Base-by-base conservation (phyloP, 2,113 vertebrate genomes). In the Nansenia antarctica region DNA sequence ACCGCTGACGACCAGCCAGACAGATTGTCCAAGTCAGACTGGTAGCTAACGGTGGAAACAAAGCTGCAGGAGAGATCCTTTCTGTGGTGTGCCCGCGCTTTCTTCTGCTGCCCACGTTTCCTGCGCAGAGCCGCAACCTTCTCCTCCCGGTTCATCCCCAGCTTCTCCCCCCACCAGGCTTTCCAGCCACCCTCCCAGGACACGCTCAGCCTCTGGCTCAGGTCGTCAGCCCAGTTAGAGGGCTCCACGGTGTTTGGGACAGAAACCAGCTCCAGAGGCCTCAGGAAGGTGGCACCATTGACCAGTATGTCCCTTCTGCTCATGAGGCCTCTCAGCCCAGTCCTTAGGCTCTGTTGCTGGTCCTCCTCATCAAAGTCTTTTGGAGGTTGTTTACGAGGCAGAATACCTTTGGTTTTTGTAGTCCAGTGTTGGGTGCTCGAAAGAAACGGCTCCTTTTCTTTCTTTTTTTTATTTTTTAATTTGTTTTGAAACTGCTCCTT, bases 121-220 rank as follows among this genome's bases (percentile, higher is more conserved):
- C 81, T 90, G 57, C 80, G 84, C 60, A 92, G 88, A 0, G 79
- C 89, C 29, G 9, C 81, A 2, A 68, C 73, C 72, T 87, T 80
- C 1, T 49, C 45, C 55, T 58, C 29, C 14, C 29, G 29, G 55
- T 58, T 82, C 20, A 85, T 18, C 0, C 88, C 92, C 0, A 84
- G 84, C 29, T 78, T 79, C 4, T 92, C 88, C 0, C 85, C 82
- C 95, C 95, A 96, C 94, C 95, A 96, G 0, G 57, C 65, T 0
- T 24, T 70, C 83, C 86, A 93, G 0, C 35, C 77, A 0, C 80
- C 88, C 0, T 72, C 72, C 96, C 97, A 98, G 1, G 94, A 81
- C 0, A 73, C 69, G 0, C 83, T 90, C 67, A 98, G 72, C 0
- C 96, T 92, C 2, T 86, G 5, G 4, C 91, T 96, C 6, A 96